Base-by-base conservation (phyloP, 2,113 vertebrate genomes). In the Melanerpes formicivorus region DNA sequence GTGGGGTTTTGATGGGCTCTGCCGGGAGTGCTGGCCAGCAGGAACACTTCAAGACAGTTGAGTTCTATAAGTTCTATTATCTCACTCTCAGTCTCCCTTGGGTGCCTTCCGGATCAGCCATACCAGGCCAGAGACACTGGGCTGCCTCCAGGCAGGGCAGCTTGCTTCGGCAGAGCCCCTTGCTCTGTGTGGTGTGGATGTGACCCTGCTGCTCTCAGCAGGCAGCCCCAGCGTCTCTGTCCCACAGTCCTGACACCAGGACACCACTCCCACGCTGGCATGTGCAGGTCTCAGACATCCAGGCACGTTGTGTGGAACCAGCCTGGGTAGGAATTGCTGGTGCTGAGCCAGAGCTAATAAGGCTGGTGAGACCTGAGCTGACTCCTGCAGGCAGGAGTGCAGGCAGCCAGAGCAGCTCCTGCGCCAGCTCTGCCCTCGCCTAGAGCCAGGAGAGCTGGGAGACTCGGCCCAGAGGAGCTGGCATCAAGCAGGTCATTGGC, bases 211-310 rank as follows among this genome's bases (percentile, higher is more conserved):
- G 91, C 94, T 95, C 93, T 87, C 94, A 87, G 91, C 87, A 91
- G 85, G 90, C 94, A 94, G 95, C 79, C 82, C 32, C 34, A 80
- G 85, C 23, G 82, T 77, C 93, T 93, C 79, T 25, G 42, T 90
- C 92, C 93, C 92, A 78, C 95, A 95, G 94, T 95, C 95, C 90
- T 77, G 92, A 95, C 93, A 91, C 80, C 19, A 9, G 93, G 95
- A 95, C 95, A 95, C 82, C 76, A 74, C 82, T 96, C 88, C 95
- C 92, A 90, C 88, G 90, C 64, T 22, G 93, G 88, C 95, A 93
- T 91, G 79, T 83, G 93, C 91, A 44, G 6, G 11, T 82, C 10
- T 3, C 94, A 93, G 93, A 80, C 93, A 93, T 55, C 87, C 94
- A 93, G 85, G 93, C 93, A 93, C 73, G 75, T 30, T 91, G 93